phyloP scores from a whole-genome alignment of 2,797 vertebrate genomes.

The Lepidocolaptes lacrymiger region DNA sequence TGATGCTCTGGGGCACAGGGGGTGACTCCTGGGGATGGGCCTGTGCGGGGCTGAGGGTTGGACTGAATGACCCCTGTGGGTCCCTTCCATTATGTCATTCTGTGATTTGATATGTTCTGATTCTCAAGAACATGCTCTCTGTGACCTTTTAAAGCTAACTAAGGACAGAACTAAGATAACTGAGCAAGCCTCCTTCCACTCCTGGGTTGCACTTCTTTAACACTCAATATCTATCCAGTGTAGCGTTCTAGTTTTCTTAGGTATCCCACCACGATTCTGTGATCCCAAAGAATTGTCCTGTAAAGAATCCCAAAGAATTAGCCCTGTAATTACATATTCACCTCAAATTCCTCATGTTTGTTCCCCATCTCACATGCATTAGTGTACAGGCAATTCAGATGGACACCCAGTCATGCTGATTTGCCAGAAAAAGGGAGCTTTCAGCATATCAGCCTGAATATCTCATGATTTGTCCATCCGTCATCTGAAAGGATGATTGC shows the following conservation, averaged over 20 bases:
- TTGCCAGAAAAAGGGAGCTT: not conserved
- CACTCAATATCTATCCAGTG: not conserved
- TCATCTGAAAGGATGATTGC: not conserved
- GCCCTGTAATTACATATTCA: not conserved
- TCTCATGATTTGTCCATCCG: not conserved
- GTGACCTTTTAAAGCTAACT: not conserved
- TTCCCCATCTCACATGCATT: not conserved
- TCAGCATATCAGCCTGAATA: not conserved
- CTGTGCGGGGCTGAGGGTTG: no score
- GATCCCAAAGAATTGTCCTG: not conserved
- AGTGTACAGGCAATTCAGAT: not conserved
- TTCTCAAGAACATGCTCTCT: not conserved
- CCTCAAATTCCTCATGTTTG: not conserved
- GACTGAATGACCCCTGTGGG: no score
- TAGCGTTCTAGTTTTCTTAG: not conserved
- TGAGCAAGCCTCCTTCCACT: not conserved
- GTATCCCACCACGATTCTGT: not conserved
- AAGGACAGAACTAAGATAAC: not conserved
- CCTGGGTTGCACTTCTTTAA: not conserved
- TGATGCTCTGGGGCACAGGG: no score
- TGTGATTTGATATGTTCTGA: not conserved
- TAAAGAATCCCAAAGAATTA: not conserved
- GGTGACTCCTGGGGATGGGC: no score
- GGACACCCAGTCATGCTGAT: not conserved
- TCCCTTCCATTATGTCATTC: no score